Conservation (phyloP, 2,113 vertebrate genomes). For the Chloropsis cyanopogon region DNA sequence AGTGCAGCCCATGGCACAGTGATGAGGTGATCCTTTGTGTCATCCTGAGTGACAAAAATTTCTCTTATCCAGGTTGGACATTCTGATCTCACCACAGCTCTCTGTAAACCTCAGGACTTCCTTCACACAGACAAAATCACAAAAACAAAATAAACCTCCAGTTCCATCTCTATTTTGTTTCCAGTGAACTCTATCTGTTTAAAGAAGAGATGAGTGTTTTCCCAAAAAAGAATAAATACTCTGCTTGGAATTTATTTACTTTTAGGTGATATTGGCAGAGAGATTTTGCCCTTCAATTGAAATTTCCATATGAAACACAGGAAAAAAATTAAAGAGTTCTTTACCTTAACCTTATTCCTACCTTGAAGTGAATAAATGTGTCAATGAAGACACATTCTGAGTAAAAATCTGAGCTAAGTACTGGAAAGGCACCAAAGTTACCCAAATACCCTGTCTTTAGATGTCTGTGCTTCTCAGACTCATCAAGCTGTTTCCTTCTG, state of each 20-base stretch:
- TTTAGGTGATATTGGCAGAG: conserved; percentile 8
- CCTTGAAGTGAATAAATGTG: not conserved
- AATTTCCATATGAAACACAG: conserved; percentile 35
- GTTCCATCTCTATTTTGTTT: conserved; percentile 18
- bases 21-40: not conserved
- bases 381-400: not conserved
- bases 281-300: conserved; percentile 9
- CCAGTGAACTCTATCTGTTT: not conserved
- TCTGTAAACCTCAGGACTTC: conserved; percentile 45
- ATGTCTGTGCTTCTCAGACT: not conserved
- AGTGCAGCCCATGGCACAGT: not conserved
- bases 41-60: conserved; percentile 18
- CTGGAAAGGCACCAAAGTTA: not conserved
- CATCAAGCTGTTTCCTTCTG: not conserved
- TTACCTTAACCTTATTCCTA: conserved; percentile 20
- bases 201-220: not conserved
- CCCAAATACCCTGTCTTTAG: not conserved
- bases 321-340: not conserved
- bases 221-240: conserved; percentile 44
- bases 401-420: not conserved
- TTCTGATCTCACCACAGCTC: conserved; percentile 40
- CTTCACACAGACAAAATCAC: conserved; percentile 11
- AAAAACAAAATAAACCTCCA: conserved; percentile 1
- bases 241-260: conserved; percentile 44
- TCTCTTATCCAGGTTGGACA: conserved; percentile 29